These are phyloP conservation scores for Chaenodraco wilsoni DNA, from an alignment of 2,797 vertebrate species.

Conservation along the genomic window DNA sequence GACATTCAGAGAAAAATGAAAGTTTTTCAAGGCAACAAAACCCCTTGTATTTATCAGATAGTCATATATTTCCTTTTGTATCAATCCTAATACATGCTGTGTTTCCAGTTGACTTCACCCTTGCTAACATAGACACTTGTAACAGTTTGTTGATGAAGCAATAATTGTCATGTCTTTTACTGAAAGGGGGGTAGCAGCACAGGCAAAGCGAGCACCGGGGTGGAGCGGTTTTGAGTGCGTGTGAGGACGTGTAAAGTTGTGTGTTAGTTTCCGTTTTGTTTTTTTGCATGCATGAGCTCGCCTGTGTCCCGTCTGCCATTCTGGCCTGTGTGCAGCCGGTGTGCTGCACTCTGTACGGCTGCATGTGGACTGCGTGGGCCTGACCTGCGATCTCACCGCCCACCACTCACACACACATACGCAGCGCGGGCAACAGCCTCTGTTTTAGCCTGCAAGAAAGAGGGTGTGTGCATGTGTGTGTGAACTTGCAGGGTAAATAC, in stretches of 20 bases:
- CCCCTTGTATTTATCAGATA: background rate
- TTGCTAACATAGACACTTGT: background rate
- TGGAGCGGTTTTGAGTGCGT: slow-evolving; percentile 7
- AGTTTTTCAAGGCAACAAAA: slow-evolving; percentile 8
- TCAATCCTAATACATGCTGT: background rate
- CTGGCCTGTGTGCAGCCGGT: slow-evolving; percentile 61
- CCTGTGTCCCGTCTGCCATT: slow-evolving; percentile 71
- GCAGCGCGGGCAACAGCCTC: slow-evolving; percentile 55
- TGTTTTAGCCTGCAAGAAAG: slow-evolving; percentile 56
- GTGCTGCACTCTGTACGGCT: slow-evolving; percentile 74
- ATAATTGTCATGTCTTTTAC: slow-evolving; percentile 33
- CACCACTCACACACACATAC: slow-evolving; percentile 65
- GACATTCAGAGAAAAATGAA: slow-evolving; percentile 42
- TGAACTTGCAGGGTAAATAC: slow-evolving; percentile 50
- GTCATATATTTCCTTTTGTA: background rate
- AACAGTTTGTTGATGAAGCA: slow-evolving; percentile 26
- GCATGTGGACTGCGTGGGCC: slow-evolving; percentile 84
- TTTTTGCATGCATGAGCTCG: slow-evolving; percentile 46
- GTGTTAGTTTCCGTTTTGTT: background rate
- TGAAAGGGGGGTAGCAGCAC: slow-evolving; percentile 56
- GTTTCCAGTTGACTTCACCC: slow-evolving; percentile 9
- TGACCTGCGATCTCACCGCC: slow-evolving; percentile 82
- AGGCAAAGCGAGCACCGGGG: slow-evolving; percentile 14
- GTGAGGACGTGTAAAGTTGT: slow-evolving; percentile 1
- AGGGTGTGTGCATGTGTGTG: slow-evolving; percentile 13